A percentile compares a stretch with the other conserved stretches of the same genome.
Conservation (phyloP, 2,113 vertebrate species). For the Lutjanus erythropterus region DNA sequence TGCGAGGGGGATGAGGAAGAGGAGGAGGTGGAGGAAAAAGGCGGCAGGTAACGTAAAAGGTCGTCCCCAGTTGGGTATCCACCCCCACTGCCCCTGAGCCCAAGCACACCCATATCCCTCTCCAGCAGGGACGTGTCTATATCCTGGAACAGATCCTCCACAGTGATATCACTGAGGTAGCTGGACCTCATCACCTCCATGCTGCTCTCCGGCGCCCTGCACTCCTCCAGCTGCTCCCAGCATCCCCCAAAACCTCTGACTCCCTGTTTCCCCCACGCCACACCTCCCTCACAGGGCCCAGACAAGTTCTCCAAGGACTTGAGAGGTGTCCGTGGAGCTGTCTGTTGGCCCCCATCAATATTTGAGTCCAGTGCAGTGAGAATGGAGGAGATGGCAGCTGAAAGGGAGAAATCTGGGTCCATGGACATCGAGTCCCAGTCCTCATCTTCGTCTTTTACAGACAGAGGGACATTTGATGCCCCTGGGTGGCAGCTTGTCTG, state of each 20-base stretch:
- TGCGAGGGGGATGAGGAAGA: conserved; percentile 35
- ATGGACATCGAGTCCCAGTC: conserved; percentile 75
- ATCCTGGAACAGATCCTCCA: conserved; percentile 88
- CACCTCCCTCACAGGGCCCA: conserved; percentile 16
- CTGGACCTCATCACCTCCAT: conserved; percentile 79
- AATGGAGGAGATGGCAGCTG: conserved; percentile 83
- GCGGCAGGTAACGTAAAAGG: conserved; percentile 62
- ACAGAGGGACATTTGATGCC: conserved; percentile 10
- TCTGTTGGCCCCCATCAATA: conserved; percentile 72
- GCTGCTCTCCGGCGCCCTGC: conserved; percentile 39
- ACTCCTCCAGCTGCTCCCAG: conserved; percentile 57
- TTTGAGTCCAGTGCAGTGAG: conserved; percentile 86
- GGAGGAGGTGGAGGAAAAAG: conserved; percentile 43
- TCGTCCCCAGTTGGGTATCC: conserved; percentile 61
- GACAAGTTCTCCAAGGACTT: conserved; percentile 79
- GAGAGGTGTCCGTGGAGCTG: conserved; percentile 65
- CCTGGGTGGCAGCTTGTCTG: background rate
- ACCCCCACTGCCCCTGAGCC: conserved; percentile 55
- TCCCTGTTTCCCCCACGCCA: conserved; percentile 34
- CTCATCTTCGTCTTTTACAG: conserved; percentile 71
- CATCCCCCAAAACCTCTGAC: conserved; percentile 21
- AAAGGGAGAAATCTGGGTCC: conserved; percentile 79
- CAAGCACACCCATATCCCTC: conserved; percentile 72
- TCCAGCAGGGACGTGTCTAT: conserved; percentile 87
- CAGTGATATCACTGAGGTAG: conserved; percentile 80